Evolutionary conservation across 1,140 invertebrate species (phyloP), one percentile per base, ranked within the genome.

Genomic region (Brachionus rotundiformis): DNA sequence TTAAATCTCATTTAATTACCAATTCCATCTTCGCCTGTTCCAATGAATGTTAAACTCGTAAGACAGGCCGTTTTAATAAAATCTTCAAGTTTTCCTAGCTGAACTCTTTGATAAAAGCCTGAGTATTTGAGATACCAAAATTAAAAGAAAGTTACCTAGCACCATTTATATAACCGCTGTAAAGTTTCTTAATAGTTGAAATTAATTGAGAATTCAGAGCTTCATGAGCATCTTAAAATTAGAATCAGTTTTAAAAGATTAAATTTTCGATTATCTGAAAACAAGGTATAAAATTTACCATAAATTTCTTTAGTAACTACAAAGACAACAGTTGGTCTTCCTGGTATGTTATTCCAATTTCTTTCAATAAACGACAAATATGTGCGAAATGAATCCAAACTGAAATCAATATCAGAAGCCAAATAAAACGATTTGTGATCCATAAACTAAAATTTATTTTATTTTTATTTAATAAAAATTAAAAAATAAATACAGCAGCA

Each of bases 101-200:
- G 94, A 0, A 98, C 95, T 86, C 95, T 92, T 41, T 41, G 29
- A 27, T 4, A 75, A 41, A 27, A 59, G 10, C 41, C 7, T n/a
- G n/a, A n/a, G n/a, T n/a, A n/a, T n/a, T n/a, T n/a, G n/a, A n/a
- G n/a, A n/a, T n/a, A n/a, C n/a, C n/a, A n/a, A n/a, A n/a, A n/a
- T n/a, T n/a, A n/a, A n/a, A n/a, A n/a, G n/a, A n/a, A n/a, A n/a
- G n/a, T 31, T 59, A 79, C 76, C 76, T 54, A 11, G 96, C 98
- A 29, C 96, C 97, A 87, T 97, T 97, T 54, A 98, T 96, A 86
- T 99, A 99, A 27, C 97, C 97, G 84, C 95, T 98, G 88, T 97
- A 96, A 1, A 99, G 89, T 88, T 99, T 99, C 86, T 97, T 96
- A 90, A 99, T 95, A 3, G 96, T 98, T 73, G 54, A 29, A 25